These are phyloP conservation scores for Deroplatys truncata DNA, from an alignment of 2,888 invertebrate genomes.

Conservation along the genomic window DNA sequence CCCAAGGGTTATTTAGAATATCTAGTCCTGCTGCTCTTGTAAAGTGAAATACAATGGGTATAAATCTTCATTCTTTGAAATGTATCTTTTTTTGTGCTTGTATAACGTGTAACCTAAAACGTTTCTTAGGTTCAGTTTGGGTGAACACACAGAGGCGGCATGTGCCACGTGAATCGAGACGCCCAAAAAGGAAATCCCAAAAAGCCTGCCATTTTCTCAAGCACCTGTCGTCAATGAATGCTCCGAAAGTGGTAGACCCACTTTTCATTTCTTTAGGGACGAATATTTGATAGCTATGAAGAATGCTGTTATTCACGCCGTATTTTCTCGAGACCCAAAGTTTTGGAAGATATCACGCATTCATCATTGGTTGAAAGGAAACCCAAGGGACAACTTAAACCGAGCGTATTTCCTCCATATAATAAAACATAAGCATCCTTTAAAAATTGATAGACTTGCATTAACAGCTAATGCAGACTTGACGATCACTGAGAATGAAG, in stretches of 20 bases:
- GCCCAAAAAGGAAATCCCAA: not conserved
- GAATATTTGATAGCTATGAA: not conserved
- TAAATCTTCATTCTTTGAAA: not conserved
- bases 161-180: not conserved
- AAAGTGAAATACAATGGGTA: not conserved
- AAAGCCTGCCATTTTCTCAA: not conserved
- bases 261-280: not conserved
- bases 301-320: not conserved
- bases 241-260: not conserved
- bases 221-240: not conserved
- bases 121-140: not conserved
- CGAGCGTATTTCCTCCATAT: no score
- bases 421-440: no score
- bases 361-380: not conserved
- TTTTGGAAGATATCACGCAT: not conserved
- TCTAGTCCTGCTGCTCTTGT: not conserved
- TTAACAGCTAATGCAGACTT: no score
- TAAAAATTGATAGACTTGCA: no score
- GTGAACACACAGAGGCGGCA: not conserved
- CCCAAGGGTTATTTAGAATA: not conserved
- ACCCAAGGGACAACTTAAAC: no score
- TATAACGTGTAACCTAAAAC: not conserved
- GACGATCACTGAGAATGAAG: no score
- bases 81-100: not conserved
- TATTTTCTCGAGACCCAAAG: not conserved